Conservation (phyloP, 1,140 invertebrate genomes). For the Micrasema longulum region DNA sequence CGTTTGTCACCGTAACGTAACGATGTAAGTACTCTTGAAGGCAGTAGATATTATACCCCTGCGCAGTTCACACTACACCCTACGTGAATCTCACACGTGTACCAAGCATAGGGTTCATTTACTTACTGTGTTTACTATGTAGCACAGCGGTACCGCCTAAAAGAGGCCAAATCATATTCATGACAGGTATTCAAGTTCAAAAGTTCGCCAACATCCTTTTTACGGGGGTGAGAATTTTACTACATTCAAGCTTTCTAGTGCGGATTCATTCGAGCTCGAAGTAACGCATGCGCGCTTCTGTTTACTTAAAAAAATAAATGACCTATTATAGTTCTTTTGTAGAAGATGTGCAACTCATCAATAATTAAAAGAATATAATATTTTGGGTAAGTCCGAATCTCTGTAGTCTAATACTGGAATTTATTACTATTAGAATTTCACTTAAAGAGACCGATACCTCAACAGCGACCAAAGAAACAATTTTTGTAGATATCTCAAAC, state of each 20-base stretch:
- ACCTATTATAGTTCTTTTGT: not conserved
- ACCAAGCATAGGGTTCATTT: slow-evolving; percentile 11
- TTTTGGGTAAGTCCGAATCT: too few species aligned
- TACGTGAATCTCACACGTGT: slow-evolving; percentile 11
- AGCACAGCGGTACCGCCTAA: not conserved
- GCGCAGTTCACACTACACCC: not conserved
- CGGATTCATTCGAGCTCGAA: slow-evolving; percentile 33
- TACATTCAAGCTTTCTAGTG: not conserved
- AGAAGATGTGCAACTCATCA: not conserved
- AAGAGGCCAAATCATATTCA: slow-evolving; percentile 2
- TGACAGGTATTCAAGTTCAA: not conserved
- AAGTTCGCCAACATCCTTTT: slow-evolving; percentile 1
- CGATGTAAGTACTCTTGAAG: too few species aligned
- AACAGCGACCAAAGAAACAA: too few species aligned
- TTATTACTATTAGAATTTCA: too few species aligned
- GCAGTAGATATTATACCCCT: not conserved
- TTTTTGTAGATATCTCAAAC: too few species aligned
- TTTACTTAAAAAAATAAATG: slow-evolving; percentile 5
- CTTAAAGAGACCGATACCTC: too few species aligned
- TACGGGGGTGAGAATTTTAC: slow-evolving; percentile 1
- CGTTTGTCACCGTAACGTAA: too few species aligned
- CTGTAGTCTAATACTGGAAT: too few species aligned
- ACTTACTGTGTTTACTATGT: slow-evolving; percentile 15
- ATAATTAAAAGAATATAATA: too few species aligned
- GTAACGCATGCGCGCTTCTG: not conserved